phyloP scores from a whole-genome alignment of 2,888 invertebrate species.

The Euspilapteryx auroguttella region DNA sequence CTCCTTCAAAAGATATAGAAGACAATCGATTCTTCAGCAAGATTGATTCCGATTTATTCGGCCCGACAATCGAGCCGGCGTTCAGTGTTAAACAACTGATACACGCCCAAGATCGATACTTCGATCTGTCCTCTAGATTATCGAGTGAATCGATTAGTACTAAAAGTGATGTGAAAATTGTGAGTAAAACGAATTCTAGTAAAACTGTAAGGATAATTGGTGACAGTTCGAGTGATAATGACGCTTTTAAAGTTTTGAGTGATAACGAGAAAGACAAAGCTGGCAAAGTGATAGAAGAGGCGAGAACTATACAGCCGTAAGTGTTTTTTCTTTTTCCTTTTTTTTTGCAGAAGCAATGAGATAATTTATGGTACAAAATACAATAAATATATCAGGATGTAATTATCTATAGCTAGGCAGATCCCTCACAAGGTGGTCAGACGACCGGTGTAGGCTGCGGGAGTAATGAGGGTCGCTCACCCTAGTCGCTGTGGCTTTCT shows the following conservation, averaged over 20 bases:
- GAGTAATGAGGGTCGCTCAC: too few relatives aligned
- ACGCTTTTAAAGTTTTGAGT: slow-evolving; percentile 28
- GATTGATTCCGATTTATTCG: slow-evolving; percentile 20
- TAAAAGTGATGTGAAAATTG: slow-evolving; percentile 7
- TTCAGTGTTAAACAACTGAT: slow-evolving; percentile 48
- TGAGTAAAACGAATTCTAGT: slow-evolving; percentile 11
- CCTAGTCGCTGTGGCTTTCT: too few relatives aligned
- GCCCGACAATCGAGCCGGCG: slow-evolving; percentile 33
- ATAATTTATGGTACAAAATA: too few relatives aligned
- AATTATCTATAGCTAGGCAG: too few relatives aligned
- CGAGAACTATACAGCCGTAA: slow-evolving; percentile 20
- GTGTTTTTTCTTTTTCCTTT: too few relatives aligned
- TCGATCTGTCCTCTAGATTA: slow-evolving; percentile 30
- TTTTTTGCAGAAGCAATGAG: too few relatives aligned
- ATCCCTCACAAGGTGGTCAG: too few relatives aligned
- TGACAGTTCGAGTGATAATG: slow-evolving; percentile 13
- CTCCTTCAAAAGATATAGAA: slow-evolving; percentile 34
- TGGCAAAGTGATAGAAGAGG: slow-evolving; percentile 11
- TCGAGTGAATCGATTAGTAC: slow-evolving; percentile 13
- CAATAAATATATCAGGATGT: too few relatives aligned
- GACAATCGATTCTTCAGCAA: slow-evolving; percentile 35
- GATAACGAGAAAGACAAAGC: slow-evolving; percentile 13
- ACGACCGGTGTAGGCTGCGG: too few relatives aligned
- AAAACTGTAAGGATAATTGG: slow-evolving; percentile 9
- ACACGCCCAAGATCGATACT: slow-evolving; percentile 49